Conservation (phyloP, 1,140 invertebrate genomes). For the Monomorium pharaonis region DNA sequence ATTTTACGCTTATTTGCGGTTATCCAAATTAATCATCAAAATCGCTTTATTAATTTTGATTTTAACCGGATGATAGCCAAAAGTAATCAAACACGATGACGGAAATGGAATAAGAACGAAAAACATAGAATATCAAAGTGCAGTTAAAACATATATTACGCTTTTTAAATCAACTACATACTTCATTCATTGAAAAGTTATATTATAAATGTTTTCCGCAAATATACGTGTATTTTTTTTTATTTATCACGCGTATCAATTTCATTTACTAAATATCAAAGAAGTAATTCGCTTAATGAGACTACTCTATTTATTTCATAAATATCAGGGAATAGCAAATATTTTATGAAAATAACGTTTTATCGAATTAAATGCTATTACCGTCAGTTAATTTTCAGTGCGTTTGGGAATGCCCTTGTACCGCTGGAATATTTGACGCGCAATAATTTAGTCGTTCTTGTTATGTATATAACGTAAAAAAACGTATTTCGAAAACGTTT, state of each 20-base stretch:
- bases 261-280: constrained; percentile 24
- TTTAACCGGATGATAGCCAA: constrained; percentile 16
- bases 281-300: constrained; percentile 16
- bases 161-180: constrained; percentile 12
- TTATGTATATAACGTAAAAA: not conserved
- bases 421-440: not conserved
- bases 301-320: constrained; percentile 27
- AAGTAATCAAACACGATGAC: constrained; percentile 36
- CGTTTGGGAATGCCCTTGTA: not conserved
- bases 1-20: constrained; percentile 47
- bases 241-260: constrained; percentile 10
- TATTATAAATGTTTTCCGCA: not conserved
- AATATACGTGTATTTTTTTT: not conserved
- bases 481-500: constrained; percentile 12
- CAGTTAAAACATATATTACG: constrained; percentile 2
- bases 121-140: constrained; percentile 13
- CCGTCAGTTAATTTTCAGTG: constrained; percentile 27
- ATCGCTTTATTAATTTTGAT: constrained; percentile 46
- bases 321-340: not conserved
- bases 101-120: not conserved
- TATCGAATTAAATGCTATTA: constrained; percentile 19
- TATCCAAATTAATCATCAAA: constrained; percentile 52
- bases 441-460: not conserved
- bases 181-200: constrained; percentile 1
- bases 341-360: constrained; percentile 25